Evolutionary conservation across 2,888 invertebrate species (phyloP).

Genomic region (Atethmia centrago): DNA sequence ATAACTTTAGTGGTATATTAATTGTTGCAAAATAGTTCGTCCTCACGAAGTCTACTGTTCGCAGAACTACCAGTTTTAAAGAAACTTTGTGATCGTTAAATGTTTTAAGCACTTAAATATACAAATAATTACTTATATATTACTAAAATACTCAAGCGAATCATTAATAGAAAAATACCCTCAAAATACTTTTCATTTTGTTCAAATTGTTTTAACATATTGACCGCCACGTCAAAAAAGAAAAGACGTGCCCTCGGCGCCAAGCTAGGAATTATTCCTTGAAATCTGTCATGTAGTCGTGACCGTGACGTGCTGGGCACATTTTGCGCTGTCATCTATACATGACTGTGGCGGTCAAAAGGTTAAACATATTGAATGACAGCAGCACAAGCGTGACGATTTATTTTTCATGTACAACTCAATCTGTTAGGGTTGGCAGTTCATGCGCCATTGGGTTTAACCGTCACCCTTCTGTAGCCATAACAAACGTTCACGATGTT

Average conservation of each 20-base stretch:
- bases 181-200: neutral
- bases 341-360: no score
- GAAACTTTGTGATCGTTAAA: neutral
- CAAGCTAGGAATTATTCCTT: no score
- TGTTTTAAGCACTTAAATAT: neutral
- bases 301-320: no score
- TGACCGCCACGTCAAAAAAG: no score
- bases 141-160: neutral
- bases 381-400: neutral
- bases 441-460: conserved; percentile 33
- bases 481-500: conserved; percentile 30
- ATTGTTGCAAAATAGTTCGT: no score
- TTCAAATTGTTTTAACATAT: neutral
- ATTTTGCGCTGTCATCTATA: no score
- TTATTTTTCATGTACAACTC: conserved; percentile 23
- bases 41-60: no score
- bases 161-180: neutral
- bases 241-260: no score
- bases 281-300: no score
- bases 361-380: neutral
- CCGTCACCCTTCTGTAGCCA: conserved; percentile 22
- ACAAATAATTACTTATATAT: neutral
- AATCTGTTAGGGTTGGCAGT: conserved; percentile 39
- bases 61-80: no score
- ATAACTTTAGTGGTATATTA: no score